phyloP scores from a whole-genome alignment of 2,888 invertebrate species.

The Oligia strigilis region DNA sequence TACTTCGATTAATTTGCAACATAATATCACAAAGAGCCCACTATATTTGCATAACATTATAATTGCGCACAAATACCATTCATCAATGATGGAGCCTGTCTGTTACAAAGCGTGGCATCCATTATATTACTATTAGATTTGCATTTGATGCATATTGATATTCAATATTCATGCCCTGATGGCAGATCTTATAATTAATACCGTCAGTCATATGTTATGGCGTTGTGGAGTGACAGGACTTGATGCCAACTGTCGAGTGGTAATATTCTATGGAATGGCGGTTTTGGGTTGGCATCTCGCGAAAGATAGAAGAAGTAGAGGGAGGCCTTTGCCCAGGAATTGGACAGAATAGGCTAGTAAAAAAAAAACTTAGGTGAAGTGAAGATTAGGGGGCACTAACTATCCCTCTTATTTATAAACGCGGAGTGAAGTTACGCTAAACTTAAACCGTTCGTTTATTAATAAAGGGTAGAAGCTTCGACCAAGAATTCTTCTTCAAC shows the following conservation, averaged over 20 bases:
- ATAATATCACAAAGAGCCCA: background rate
- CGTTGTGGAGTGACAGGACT: conserved; percentile 6
- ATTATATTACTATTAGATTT: conserved; percentile 16
- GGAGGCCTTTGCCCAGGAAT: too few relatives aligned
- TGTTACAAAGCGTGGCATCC: conserved; percentile 12
- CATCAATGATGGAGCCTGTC: conserved; percentile 34
- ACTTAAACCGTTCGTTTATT: background rate
- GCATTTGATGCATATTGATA: conserved; percentile 29
- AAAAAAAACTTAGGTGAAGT: too few relatives aligned
- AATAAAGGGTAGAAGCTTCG: background rate
- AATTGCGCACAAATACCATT: conserved; percentile 12
- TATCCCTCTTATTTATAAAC: background rate
- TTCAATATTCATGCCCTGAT: conserved; percentile 43
- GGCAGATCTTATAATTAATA: conserved; percentile 25
- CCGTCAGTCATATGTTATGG: conserved; percentile 17
- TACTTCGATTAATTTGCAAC: background rate
- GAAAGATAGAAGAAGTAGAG: too few relatives aligned
- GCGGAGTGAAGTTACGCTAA: background rate
- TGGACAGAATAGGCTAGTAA: too few relatives aligned
- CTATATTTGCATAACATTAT: background rate
- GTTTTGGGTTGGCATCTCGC: background rate
- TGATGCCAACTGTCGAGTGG: background rate
- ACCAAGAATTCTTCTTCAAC: background rate
- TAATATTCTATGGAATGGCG: background rate
- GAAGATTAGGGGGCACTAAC: too few relatives aligned